Percentiles rank a stretch among this genome's conserved stretches.
Evolutionary conservation across 2,888 invertebrate genomes (phyloP).

Genomic region (Masnerella sp.): DNA sequence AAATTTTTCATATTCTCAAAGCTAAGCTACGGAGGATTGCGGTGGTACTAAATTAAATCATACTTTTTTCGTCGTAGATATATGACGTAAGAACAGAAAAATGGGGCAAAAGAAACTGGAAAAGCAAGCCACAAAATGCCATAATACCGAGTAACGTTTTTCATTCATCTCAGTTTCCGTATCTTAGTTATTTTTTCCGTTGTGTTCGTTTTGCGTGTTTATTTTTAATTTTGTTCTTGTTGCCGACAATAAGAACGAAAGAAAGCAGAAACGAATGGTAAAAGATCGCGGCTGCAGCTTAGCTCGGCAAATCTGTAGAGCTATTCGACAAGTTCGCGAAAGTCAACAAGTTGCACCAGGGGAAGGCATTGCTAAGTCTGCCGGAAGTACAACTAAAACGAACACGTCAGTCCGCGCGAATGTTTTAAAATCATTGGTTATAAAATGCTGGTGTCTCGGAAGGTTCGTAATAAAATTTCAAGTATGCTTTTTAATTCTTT

Average conservation of each 20-base stretch:
- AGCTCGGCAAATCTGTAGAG: conserved; percentile 30
- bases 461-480: conserved; percentile 8
- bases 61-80: no score
- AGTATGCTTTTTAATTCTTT: background rate
- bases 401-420: conserved; percentile 7
- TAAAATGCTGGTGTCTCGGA: background rate
- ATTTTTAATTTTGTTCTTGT: conserved; percentile 20
- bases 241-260: conserved; percentile 12
- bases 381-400: conserved; percentile 28
- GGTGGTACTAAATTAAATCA: no score
- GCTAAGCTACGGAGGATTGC: no score
- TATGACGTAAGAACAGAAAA: no score
- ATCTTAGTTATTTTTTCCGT: conserved; percentile 3
- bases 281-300: conserved; percentile 30
- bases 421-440: conserved; percentile 21
- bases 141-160: conserved; percentile 21
- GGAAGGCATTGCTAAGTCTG: conserved; percentile 23
- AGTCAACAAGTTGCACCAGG: conserved; percentile 47
- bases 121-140: conserved; percentile 5
- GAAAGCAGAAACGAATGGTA: conserved; percentile 21
- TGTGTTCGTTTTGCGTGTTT: conserved; percentile 14
- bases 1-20: no score
- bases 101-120: no score
- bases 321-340: conserved; percentile 41
- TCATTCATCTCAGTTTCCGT: conserved; percentile 12